Evolutionary conservation across 2,888 invertebrate genomes (phyloP), one percentile per base, ranked within the genome.

Genomic region (Stenotaenia linearis): DNA sequence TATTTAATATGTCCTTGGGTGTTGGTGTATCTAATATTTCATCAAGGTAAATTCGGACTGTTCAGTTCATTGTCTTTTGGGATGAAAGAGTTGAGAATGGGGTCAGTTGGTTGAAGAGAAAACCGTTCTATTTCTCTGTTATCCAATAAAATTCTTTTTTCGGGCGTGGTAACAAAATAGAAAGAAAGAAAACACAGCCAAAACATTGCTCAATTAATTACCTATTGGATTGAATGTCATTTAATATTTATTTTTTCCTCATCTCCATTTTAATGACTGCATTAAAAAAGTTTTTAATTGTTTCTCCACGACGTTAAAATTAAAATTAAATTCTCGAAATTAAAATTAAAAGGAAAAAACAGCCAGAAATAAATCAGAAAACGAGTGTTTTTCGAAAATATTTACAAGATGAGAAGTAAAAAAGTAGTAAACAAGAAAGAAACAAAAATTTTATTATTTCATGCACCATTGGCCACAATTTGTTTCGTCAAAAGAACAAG

Each of bases 21-120:
- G 28, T 69, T 69, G 23, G 69, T 28, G 69, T 25, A 28, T 69
- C 25, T 69, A 69, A 69, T 69, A 5, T 50, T 69, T 69, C 10
- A 69, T 69, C 69, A 69, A 69, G 69, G 69, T 69, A 69, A 69
- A 69, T 28, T 69, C n/a, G 4, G 69, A 69, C 15, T 69, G 69
- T 69, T 69, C 69, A 69, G 69, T 28, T 69, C 69, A 69, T 69
- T 69, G 69, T 69, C 69, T 69, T 69, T 69, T 69, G 69, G 69
- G 69, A 69, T 69, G 69, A 69, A 69, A 69, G 69, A 69, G 69
- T 69, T 69, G 21, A 69, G 69, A 69, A 69, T 69, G 69, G 25
- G 69, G 69, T 69, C 69, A 69, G 69, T 69, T 69, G 69, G 69
- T 23, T 69, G 69, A 28, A 69, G 69, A 69, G 69, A 69, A 69